Evolutionary conservation across 2,888 invertebrate species (phyloP), one percentile per base, ranked within the genome.

Genomic region (Rhogogaster chlorosoma): DNA sequence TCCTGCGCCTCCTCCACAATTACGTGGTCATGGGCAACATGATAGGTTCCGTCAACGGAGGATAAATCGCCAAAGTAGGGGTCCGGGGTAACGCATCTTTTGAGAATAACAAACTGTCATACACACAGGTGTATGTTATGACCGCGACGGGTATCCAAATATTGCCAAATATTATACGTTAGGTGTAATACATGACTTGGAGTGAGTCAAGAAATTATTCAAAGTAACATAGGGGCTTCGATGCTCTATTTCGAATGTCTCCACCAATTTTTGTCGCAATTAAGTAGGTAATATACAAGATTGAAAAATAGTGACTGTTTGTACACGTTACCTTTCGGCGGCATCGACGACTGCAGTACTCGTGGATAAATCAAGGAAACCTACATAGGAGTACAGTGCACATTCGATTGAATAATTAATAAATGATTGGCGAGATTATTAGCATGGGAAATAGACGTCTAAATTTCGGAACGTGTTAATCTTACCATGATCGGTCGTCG

Each of bases 41-140:
- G 29, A 36, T n/a, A 67, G 18, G 49, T 83, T 32, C 83, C 83
- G 32, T 67, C 67, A 29, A 83, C 83, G 67, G 70, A 67, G 18
- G 83, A 83, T 45, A 64, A 32, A 49, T 67, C 45, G 18, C 42
- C 70, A 45, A 70, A 83, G 32, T n/a, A 70, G 32, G n/a, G 38
- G n/a, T 83, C 49, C 83, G 26, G 15, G 32, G 22, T 45, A 45
- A 70, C 45, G 32, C 83, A 73, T 10, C 71, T 73, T 73, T 42
- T n/a, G 10, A 22, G 12, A 42, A 26, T 73, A 9, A 42, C 10
- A 38, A n/a, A 73, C 12, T 12, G 0, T 4, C 57, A n/a, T 18
- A n/a, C n/a, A 57, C 6, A n/a, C n/a, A 57, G 18, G 9, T n/a
- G 15, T 36, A 71, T 42, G 10, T 71, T 22, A 49, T 18, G n/a